Percentiles rank a stretch among this genome's conserved stretches.
Evolutionary conservation across 1,140 invertebrate genomes (phyloP).

Genomic region (Micrasema minimum): DNA sequence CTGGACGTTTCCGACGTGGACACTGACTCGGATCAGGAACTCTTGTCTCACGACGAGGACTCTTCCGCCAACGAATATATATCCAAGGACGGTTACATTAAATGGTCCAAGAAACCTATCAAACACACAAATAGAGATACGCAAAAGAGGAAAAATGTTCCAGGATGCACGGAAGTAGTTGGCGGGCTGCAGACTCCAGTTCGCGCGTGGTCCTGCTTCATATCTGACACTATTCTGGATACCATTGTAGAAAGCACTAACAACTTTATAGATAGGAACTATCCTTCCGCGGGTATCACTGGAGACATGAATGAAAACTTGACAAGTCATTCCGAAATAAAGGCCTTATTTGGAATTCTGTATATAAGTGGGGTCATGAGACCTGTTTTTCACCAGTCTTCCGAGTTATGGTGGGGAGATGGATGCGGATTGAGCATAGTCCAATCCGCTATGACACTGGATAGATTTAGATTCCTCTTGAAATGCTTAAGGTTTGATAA

Average conservation of each 20-base stretch:
- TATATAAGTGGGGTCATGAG: constrained; percentile 65
- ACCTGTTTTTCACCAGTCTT: constrained; percentile 60
- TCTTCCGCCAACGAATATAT: constrained; percentile 56
- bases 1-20: constrained; percentile 62
- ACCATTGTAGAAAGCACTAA: constrained; percentile 64
- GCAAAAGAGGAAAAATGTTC: constrained; percentile 45
- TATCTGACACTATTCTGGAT: constrained; percentile 63
- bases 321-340: constrained; percentile 62
- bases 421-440: constrained; percentile 62
- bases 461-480: constrained; percentile 65
- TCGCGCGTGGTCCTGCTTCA: constrained; percentile 64
- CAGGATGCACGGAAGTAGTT: constrained; percentile 31
- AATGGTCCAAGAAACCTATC: constrained; percentile 42
- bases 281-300: constrained; percentile 40
- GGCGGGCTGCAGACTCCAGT: constrained; percentile 57
- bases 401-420: constrained; percentile 63
- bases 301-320: constrained; percentile 46
- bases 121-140: constrained; percentile 20
- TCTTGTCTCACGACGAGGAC: constrained; percentile 56
- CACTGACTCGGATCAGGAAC: constrained; percentile 60
- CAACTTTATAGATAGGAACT: constrained; percentile 57
- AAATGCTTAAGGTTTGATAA: constrained; percentile 65
- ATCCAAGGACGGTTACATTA: constrained; percentile 56
- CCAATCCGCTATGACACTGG: constrained; percentile 61
- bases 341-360: constrained; percentile 65